Base-by-base conservation (phyloP, 2,113 vertebrate genomes). In the Ornithorhynchus anatinus region DNA sequence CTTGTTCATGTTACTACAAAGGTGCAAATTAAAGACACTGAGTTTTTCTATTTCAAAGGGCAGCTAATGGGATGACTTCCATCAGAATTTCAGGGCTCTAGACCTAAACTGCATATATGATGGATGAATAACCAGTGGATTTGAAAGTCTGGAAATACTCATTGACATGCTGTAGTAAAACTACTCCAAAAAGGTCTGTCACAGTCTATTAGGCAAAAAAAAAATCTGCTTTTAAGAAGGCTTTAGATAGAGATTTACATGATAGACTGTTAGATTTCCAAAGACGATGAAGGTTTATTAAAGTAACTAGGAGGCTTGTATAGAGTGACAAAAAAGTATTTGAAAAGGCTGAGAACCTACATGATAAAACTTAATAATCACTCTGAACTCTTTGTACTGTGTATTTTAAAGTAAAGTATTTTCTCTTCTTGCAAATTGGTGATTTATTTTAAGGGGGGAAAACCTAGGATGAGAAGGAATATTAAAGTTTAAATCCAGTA, bases 81-180 rank as follows among this genome's bases (percentile, higher is more conserved):
- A 68, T 65, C 56, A 52, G 79, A 39, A 40, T 70, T 76, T 84
- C 81, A 61, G 74, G 16, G 20, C 81, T 51, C 27, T 52, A 76
- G 42, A 62, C 38, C 63, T 42, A 59, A 54, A 39, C 56, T 42
- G 65, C 48, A 59, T 75, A 84, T 56, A 59, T 51, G 72, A 80
- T 63, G 61, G 1, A 74, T 86, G 75, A 86, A 82, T 81, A 86
- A 88, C n/a, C 66, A 54, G 81, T 77, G 37, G 45, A 39, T 77
- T 73, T 63, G 51, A 81, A 69, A 11, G 48, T 31, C 65, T 75
- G 58, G 31, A 45, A 27, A 60, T 72, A 82, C 71, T 66, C 64
- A 62, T 65, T 40, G n/a, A 32, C 37, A 19, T 40, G 20, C 8
- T 72, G 40, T 4, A 19, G n/a, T 32, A 61, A 31, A 20, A 22